phyloP scores from a whole-genome alignment of 1,140 invertebrate genomes.

The Sesamia nonagrioides region DNA sequence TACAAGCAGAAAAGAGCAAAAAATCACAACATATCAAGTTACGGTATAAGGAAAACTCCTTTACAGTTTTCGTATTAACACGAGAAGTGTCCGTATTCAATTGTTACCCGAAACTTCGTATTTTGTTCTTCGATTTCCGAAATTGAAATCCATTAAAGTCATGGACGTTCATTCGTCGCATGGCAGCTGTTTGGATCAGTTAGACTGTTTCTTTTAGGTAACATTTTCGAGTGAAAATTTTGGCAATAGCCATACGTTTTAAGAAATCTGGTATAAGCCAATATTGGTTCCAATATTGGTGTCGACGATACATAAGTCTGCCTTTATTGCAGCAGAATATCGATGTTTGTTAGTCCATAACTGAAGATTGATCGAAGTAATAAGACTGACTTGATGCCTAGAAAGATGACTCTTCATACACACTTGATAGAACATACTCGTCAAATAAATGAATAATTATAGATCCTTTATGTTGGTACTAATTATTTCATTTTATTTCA shows the following conservation, averaged over 20 bases:
- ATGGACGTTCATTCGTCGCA: constrained; percentile 10
- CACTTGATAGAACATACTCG: too few species aligned
- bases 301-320: constrained; percentile 16
- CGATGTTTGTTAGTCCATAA: constrained; percentile 1
- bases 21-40: constrained; percentile 12
- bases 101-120: constrained; percentile 39
- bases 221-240: constrained; percentile 22
- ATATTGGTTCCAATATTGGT: constrained; percentile 1
- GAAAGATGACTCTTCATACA: too few species aligned
- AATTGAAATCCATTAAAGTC: constrained; percentile 46
- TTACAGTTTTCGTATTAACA: constrained; percentile 27
- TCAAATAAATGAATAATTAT: too few species aligned
- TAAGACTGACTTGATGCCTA: too few species aligned
- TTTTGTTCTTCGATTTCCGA: constrained; percentile 35
- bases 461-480: too few species aligned
- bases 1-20: constrained; percentile 6
- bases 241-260: constrained; percentile 12
- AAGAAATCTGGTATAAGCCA: constrained; percentile 15
- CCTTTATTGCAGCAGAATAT: not conserved
- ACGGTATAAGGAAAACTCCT: not conserved
- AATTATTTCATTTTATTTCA: too few species aligned
- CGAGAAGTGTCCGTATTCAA: constrained; percentile 12
- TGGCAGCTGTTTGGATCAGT: constrained; percentile 35
- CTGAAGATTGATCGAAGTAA: not conserved
- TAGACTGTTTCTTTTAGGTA: constrained; percentile 14